Percentiles rank a stretch among this genome's conserved stretches.
Conservation (phyloP, 2,888 invertebrate species). For the Galerucella nymphaeae region DNA sequence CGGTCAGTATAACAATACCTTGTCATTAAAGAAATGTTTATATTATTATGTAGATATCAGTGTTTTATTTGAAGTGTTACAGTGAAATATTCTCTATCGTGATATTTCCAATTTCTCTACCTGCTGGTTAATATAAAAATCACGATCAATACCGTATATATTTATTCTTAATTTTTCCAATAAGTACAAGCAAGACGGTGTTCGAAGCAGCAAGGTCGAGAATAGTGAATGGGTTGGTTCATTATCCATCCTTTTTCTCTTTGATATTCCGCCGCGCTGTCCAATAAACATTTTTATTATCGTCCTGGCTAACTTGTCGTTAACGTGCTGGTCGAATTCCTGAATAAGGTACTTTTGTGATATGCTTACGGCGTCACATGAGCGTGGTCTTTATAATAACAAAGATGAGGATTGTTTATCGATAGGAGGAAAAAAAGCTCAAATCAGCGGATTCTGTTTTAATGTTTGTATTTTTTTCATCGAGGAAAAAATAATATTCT, state of each 20-base stretch:
- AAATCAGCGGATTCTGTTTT: background rate
- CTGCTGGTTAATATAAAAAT: background rate
- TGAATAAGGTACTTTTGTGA: conserved; percentile 11
- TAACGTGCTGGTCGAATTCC: conserved; percentile 11
- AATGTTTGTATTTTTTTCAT: background rate
- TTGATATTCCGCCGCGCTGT: conserved; percentile 32
- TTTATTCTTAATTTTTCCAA: conserved; percentile 15
- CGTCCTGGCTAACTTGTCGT: conserved; percentile 15
- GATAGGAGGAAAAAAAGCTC: background rate
- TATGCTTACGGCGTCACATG: conserved; percentile 4
- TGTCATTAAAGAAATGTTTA: no score
- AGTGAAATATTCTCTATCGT: background rate
- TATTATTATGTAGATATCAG: background rate
- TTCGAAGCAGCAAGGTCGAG: conserved; percentile 30
- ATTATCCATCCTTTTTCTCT: conserved; percentile 27
- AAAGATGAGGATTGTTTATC: conserved; percentile 3
- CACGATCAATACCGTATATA: background rate
- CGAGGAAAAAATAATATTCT: background rate
- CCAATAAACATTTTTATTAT: conserved; percentile 34
- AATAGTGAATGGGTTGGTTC: conserved; percentile 21
- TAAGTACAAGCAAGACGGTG: conserved; percentile 13
- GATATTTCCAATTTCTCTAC: background rate
- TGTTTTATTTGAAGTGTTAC: background rate
- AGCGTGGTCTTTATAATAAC: background rate
- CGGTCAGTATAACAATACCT: no score